phyloP scores from a whole-genome alignment of 1,140 invertebrate species.

The Macrobrachium rosenbergii region DNA sequence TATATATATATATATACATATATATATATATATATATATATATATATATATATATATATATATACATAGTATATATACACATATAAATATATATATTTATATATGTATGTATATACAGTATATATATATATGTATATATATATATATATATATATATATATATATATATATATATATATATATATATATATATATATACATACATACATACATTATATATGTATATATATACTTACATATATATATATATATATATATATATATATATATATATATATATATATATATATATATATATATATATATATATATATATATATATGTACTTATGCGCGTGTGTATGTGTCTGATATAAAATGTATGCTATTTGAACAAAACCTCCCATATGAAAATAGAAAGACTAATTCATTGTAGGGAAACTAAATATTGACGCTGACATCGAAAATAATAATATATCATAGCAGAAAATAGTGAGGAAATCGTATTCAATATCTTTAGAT shows the following conservation, averaged over 20 bases:
- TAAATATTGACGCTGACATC: too few relatives aligned
- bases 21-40: not conserved
- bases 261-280: not conserved
- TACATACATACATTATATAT: slow-evolving; percentile 8
- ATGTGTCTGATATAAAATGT: not conserved
- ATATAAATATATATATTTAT: not conserved
- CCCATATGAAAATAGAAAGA: too few relatives aligned
- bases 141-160: not conserved
- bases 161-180: not conserved
- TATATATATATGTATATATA: slow-evolving; percentile 11
- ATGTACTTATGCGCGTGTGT: not conserved
- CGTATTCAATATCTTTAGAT: too few relatives aligned
- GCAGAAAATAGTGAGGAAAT: too few relatives aligned
- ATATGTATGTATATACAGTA: not conserved
- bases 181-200: not conserved
- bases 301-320: slow-evolving; percentile 2
- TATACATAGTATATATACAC: not conserved
- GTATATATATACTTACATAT: not conserved
- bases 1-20: too few relatives aligned
- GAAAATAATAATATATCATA: too few relatives aligned
- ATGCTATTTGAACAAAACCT: too few relatives aligned
- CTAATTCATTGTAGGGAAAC: too few relatives aligned
- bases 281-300: not conserved
- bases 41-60: not conserved
- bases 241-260: slow-evolving; percentile 1